A percentile compares a stretch with the other conserved stretches of the same genome.
These are phyloP conservation scores for Danio tinwini DNA, from an alignment of 2,797 vertebrate genomes.

Conservation along the genomic window DNA sequence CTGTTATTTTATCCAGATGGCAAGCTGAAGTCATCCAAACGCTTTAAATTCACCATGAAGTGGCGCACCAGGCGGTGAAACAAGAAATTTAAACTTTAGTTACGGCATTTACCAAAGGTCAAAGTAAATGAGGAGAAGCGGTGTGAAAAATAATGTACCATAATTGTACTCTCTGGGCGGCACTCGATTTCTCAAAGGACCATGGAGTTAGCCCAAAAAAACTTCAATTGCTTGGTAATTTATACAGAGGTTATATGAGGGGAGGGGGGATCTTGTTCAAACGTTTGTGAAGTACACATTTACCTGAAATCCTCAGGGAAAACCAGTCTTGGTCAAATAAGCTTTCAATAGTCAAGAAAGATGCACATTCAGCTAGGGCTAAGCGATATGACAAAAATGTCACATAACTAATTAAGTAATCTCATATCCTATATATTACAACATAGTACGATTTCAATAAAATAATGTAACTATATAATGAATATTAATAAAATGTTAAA, in stretches of 20 bases:
- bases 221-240: not conserved
- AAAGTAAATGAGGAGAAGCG: slow-evolving; percentile 17
- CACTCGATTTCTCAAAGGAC: not conserved
- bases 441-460: no score
- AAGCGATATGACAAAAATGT: no score
- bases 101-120: slow-evolving; percentile 26
- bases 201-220: not conserved
- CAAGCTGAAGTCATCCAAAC: slow-evolving; percentile 22
- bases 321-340: not conserved
- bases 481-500: no score
- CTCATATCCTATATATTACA: no score
- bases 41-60: slow-evolving; percentile 27
- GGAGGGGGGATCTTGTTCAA: not conserved
- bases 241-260: not conserved
- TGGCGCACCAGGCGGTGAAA: slow-evolving; percentile 8
- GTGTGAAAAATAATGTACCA: slow-evolving; percentile 8
- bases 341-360: slow-evolving; percentile 8
- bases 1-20: slow-evolving; percentile 9
- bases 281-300: slow-evolving; percentile 3
- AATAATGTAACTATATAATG: no score
- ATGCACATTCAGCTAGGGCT: not conserved
- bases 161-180: not conserved
- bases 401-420: not conserved
- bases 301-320: slow-evolving; percentile 8
- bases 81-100: slow-evolving; percentile 16